Conservation (phyloP, 92 coral and sea anemone genomes). For the Hydrozoanthus gracilis region DNA sequence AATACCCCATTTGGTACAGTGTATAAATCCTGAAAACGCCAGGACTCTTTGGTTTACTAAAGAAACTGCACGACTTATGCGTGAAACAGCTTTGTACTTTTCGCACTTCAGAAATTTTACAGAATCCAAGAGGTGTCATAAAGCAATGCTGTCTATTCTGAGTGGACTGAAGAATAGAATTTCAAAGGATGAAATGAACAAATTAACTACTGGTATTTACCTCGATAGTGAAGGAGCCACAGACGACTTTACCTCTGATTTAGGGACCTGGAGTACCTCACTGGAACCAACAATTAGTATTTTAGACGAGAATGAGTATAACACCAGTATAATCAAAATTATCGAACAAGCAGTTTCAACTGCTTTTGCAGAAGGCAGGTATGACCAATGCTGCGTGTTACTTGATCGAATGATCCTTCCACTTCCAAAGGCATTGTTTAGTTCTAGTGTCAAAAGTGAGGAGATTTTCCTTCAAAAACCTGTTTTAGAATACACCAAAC, state of each 20-base stretch:
- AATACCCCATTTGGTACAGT: background rate
- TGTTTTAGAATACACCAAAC: background rate
- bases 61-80: constrained; percentile 17
- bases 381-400: background rate
- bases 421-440: background rate
- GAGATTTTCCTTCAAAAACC: too few relatives aligned
- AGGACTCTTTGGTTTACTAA: background rate
- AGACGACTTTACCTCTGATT: background rate
- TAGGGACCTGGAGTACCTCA: constrained; percentile 16
- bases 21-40: background rate
- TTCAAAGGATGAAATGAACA: background rate
- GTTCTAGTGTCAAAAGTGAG: too few relatives aligned
- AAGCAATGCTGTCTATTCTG: background rate
- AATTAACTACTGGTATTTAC: background rate
- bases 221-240: background rate
- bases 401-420: constrained; percentile 4
- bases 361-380: background rate
- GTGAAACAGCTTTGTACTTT: constrained; percentile 37
- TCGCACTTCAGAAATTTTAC: background rate
- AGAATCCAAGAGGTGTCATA: constrained; percentile 1
- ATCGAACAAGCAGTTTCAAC: background rate
- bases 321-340: background rate
- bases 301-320: background rate
- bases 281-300: background rate
- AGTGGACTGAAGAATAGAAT: background rate